Evolutionary conservation across 2,113 vertebrate species (phyloP).

Genomic region (human): DNA sequence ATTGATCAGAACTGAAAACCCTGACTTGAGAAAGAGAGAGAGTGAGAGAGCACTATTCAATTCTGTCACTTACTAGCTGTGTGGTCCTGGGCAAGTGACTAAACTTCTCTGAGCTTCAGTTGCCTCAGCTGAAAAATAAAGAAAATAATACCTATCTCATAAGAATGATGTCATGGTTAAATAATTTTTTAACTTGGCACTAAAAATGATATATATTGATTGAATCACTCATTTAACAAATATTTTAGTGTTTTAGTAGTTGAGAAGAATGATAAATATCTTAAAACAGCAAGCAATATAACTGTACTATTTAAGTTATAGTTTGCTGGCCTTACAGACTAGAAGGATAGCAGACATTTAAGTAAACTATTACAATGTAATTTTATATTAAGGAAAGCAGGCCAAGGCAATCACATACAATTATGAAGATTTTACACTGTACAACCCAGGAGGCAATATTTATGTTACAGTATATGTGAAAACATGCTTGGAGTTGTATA

Average conservation of each 20-base stretch:
- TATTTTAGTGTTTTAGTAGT: background rate
- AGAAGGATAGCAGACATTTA: background rate
- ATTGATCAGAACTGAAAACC: background rate
- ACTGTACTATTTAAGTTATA: background rate
- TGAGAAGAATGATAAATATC: background rate
- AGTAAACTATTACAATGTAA: background rate
- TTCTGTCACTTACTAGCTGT: background rate
- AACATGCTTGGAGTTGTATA: background rate
- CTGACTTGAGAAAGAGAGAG: background rate
- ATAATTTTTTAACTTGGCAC: background rate
- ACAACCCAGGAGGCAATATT: background rate
- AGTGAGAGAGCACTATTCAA: background rate
- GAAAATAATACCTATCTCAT: background rate
- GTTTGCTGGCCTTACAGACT: background rate
- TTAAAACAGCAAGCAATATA: background rate
- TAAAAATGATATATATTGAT: background rate
- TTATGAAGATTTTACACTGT: background rate
- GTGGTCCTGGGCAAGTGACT: background rate
- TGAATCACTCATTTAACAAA: background rate
- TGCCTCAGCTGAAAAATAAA: conserved; percentile 9
- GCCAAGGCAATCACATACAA: background rate
- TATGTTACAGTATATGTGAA: background rate
- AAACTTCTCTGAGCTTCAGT: conserved; percentile 3
- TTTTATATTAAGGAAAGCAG: background rate
- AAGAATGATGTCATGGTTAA: background rate